Base-by-base conservation (phyloP, 2,888 invertebrate species). In the Hetaerina titia region DNA sequence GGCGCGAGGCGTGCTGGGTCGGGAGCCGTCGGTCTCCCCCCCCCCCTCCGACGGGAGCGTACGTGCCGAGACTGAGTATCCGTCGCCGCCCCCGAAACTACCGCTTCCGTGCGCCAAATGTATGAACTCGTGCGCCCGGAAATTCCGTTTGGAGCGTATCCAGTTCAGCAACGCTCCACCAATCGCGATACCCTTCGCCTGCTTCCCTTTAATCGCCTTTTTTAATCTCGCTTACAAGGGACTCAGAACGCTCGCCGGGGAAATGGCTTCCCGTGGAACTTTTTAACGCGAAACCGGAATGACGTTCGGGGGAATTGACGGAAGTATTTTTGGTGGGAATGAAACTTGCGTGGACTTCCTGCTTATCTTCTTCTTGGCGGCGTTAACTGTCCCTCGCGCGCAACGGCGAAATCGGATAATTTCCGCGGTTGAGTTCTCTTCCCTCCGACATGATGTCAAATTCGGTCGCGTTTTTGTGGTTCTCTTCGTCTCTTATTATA, bases 51-150 rank as follows among this genome's bases (percentile, higher is more conserved):
- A 31, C 81, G 22, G 81, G 31, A 31, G 81, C 31, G 81, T 31
- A 81, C 81, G 81, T 81, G 81, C 7, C 81, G 9, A 81, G 81
- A 81, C 81, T 81, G 31, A 22, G 31, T 81, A 81, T 88, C 45
- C 88, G 57, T 58, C 89, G 58, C n/a, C 57, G 9, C 56, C 56
- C 45, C 11, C n/a, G 89, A 58, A 89, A 58, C 57, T 57, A n/a
- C 45, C 69, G 45, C 45, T 64, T 69, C 90, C 64, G 63, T n/a
- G 63, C 69, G 31, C 92, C 56, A 69, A 31, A 92, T 92, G 74
- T 64, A 92, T 92, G 92, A 56, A 74, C 90, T 64, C 60, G 63
- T 90, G 31, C 92, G 45, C 69, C 69, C 92, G 92, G 92, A 92
- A 69, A 92, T 74, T 92, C 74, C 92, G 69, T 74, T 69, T 74